Evolutionary conservation across 2,113 vertebrate genomes (phyloP), one percentile per base, ranked within the genome.

Genomic region (Ceyx margarethae): DNA sequence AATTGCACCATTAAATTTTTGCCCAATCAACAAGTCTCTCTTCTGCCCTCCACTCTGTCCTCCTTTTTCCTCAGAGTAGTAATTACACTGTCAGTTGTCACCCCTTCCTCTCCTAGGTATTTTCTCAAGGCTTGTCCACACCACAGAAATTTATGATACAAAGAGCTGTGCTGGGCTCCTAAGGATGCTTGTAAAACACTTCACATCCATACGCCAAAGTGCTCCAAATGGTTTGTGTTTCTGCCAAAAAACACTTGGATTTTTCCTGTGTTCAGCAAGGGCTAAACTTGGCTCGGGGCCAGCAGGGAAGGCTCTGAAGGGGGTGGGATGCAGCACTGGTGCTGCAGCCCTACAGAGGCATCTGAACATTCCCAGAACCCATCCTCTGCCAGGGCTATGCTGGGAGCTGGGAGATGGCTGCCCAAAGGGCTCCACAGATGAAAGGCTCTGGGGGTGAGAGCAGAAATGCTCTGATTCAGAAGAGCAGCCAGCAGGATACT

Each of bases 181-280:
- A 83, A 93, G 79, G 76, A 89, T 89, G 92, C 96, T 96, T 96
- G 92, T 96, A 96, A 96, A 96, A 95, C 92, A 94, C 91, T 96
- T 95, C 96, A 96, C 91, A 94, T 94, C 94, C 96, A 89, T 85
- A 96, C 8, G 76, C 91, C 91, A 67, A 96, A 95, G 95, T 91
- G 96, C 92, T 92, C 94, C 89, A 96, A 95, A 87, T 87, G 92
- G 87, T 93, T 91, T 96, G 96, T 77, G 50, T 65, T 95, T 87
- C 94, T 96, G 94, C 92, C 95, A 96, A 91, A 96, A 96, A 94
- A 87, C 94, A 92, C 92, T 95, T 75, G 85, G 94, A 96, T 90
- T 92, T 93, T 92, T 93, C 91, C 83, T 89, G 43, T 74, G 64
- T 89, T 93, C 87, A 83, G 89, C 78, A 72, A 91, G 87, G 96